phyloP scores from a whole-genome alignment of 2,797 vertebrate species.

The Hapalemur alaotrensis region DNA sequence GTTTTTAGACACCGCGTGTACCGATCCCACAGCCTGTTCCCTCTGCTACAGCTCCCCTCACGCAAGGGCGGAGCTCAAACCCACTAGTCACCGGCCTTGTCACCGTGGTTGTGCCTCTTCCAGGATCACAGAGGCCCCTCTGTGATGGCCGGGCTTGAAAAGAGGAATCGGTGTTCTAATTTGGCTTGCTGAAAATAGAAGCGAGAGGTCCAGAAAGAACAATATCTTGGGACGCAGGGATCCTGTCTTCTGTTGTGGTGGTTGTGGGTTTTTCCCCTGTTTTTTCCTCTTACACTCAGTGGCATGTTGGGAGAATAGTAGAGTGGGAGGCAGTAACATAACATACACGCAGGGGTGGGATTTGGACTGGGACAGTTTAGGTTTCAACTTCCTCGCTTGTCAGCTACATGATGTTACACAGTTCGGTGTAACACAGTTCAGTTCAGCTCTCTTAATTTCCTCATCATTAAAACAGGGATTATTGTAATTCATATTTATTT shows the following conservation, averaged over 20 bases:
- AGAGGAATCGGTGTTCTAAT: constrained; percentile 69
- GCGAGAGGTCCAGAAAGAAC: constrained; percentile 38
- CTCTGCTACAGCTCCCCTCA: not conserved
- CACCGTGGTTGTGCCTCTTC: not conserved
- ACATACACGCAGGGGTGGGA: not conserved
- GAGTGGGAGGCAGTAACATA: not conserved
- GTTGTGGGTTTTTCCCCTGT: not conserved
- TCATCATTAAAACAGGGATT: not conserved
- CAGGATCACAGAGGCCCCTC: constrained; percentile 32
- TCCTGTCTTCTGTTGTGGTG: not conserved
- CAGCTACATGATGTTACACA: not conserved
- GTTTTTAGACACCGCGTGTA: constrained; percentile 29
- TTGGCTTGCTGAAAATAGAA: constrained; percentile 65
- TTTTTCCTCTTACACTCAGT: not conserved
- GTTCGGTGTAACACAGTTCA: not conserved
- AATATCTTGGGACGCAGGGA: not conserved
- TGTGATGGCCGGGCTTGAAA: constrained; percentile 40
- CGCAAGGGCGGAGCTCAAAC: constrained; percentile 24
- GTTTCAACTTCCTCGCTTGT: not conserved
- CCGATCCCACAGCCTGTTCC: not conserved
- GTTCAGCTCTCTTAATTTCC: not conserved
- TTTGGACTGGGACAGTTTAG: not conserved
- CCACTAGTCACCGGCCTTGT: constrained; percentile 48
- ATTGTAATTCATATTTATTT: not conserved
- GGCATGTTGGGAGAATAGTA: not conserved